phyloP scores from a whole-genome alignment of 53 echinoderm and acorn worm genomes.

The Holothuria leucospilota region DNA sequence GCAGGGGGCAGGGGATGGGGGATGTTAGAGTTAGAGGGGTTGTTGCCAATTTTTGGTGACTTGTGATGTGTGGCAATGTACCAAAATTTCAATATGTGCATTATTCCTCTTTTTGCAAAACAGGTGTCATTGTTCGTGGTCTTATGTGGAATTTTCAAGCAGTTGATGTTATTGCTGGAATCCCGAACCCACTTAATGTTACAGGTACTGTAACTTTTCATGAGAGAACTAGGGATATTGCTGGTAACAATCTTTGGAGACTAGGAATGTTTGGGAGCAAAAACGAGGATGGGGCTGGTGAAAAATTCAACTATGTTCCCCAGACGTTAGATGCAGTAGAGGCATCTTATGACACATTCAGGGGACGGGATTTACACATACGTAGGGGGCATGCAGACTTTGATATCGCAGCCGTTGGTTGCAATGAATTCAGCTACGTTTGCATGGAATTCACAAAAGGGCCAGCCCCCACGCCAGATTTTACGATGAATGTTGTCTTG shows the following conservation, averaged over 20 bases:
- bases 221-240: constrained; percentile 50
- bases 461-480: constrained; percentile 74
- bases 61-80: no score
- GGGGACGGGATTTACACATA: constrained; percentile 49
- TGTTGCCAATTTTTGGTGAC: no score
- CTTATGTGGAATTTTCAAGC: constrained; percentile 76
- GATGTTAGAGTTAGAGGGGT: no score
- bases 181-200: constrained; percentile 73
- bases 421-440: constrained; percentile 78
- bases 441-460: constrained; percentile 91
- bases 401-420: constrained; percentile 90
- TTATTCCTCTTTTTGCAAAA: not conserved
- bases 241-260: constrained; percentile 86
- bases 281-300: constrained; percentile 64
- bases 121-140: constrained; percentile 79
- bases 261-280: constrained; percentile 81
- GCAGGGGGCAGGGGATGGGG: no score
- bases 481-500: constrained; percentile 74
- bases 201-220: constrained; percentile 71
- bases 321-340: constrained; percentile 75
- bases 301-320: constrained; percentile 73
- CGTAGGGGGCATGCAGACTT: constrained; percentile 63
- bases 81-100: no score
- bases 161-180: constrained; percentile 79
- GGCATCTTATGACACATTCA: constrained; percentile 53